Evolutionary conservation across 2,113 vertebrate species (phyloP), one percentile per base, ranked within the genome.

Genomic region (Oncorhynchus masou): DNA sequence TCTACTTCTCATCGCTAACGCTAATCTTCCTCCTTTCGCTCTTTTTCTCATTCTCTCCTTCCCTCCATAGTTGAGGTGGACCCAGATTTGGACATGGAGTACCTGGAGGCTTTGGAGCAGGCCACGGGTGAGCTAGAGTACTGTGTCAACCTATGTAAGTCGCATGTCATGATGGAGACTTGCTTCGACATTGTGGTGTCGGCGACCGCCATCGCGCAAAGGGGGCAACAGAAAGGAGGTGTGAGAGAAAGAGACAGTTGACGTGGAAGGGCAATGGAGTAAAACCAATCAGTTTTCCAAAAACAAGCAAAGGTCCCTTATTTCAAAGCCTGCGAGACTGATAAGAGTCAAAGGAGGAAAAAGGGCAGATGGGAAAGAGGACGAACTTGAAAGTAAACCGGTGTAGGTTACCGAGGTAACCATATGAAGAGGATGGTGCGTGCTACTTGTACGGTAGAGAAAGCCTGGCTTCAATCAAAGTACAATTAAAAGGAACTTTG

Each of bases 111-210:
- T 74, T 91, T 97, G 92, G 95, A 94, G 83, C 95, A 91, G 66
- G 92, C 88, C 86, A 98, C 96, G 0, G 94, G 91, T 0, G 95
- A 96, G 48, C 92, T 97, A 79, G 94, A 98, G 86, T 93, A 93
- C 88, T 93, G 94, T 19, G 94, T 98, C 71, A 96, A 94, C 84
- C 90, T 97, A 79, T 97, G 96, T 94, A 98, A 98, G 89, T 96
- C 96, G 5, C 94, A 89, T 0, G 91, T 99, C 87, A 97, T 98
- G 96, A 96, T 98, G 92, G 96, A 98, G 91, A 98, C 96, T 19
- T 97, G 97, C 91, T 98, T 97, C 9, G 97, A 98, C 89, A 93
- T 96, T 20, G 82, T 93, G 1, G 64, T 87, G 4, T 70, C 89
- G 3, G 83, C 31, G 0, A 93, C 92, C 59, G 77, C 6, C 83